Percentiles rank a stretch among this genome's conserved stretches.
Conservation (phyloP, 2,797 vertebrate genomes). For the Aphelocoma californica region DNA sequence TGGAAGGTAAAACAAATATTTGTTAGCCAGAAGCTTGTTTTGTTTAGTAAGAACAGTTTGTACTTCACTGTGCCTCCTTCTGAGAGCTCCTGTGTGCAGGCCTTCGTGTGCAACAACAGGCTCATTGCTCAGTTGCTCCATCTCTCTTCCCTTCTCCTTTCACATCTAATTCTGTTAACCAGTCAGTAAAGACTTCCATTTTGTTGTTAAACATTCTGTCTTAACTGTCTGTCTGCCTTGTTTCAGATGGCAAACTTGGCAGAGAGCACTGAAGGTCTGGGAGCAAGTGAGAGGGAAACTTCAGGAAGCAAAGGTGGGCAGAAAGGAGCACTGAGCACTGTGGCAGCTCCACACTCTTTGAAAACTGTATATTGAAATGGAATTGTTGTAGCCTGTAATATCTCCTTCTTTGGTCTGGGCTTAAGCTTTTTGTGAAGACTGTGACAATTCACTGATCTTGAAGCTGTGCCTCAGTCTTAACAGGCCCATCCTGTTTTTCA, state of each 20-base stretch:
- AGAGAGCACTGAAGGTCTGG: neutral
- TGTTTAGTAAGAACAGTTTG: neutral
- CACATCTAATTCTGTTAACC: neutral
- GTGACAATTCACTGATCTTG: neutral
- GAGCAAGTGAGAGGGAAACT: neutral
- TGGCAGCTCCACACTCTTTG: neutral
- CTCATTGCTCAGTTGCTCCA: neutral
- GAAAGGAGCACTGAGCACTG: neutral
- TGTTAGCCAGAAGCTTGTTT: neutral
- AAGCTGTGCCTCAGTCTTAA: neutral
- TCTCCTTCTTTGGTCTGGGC: neutral
- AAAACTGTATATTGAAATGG: neutral
- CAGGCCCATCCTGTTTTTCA: neutral
- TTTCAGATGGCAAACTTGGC: constrained; percentile 43
- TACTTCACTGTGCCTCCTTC: neutral
- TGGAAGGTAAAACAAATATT: neutral
- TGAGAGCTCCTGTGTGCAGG: neutral
- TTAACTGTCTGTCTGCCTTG: neutral
- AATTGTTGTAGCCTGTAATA: neutral
- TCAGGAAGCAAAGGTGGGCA: constrained; percentile 62
- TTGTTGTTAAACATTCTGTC: neutral
- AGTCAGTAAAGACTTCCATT: neutral
- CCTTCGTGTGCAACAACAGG: fast-evolving
- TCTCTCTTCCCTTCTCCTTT: neutral
- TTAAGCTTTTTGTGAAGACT: neutral